Evolutionary conservation across 2,113 vertebrate species (phyloP).

Genomic region (Halichoerus grypus): DNA sequence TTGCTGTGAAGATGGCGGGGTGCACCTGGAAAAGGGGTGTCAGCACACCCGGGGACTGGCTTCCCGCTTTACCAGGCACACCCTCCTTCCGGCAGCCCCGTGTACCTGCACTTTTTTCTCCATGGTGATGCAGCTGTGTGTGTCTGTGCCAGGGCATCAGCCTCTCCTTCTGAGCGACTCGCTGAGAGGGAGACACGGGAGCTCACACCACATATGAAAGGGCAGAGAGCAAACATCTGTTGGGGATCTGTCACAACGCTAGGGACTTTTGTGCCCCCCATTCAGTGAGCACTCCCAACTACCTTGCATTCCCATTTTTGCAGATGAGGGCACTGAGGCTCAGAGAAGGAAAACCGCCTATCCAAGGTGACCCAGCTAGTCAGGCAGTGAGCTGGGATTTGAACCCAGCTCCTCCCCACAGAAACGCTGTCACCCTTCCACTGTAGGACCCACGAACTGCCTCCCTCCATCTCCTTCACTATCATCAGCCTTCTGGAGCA

Average conservation of each 20-base stretch:
- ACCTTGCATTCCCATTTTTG: not conserved
- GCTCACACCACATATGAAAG: not conserved
- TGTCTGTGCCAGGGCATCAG: not conserved
- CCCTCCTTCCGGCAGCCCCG: not conserved
- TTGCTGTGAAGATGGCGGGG: not conserved
- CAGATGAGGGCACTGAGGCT: not conserved
- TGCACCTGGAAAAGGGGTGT: accelerated
- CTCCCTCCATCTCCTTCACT: not conserved
- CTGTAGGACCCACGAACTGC: not conserved
- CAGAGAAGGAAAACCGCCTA: not conserved
- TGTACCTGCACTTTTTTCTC: not conserved
- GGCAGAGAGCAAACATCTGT: not conserved
- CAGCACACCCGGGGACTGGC: not conserved
- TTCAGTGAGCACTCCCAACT: not conserved
- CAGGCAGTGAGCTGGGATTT: not conserved
- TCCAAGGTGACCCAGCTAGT: not conserved
- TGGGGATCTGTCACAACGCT: not conserved
- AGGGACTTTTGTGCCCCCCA: not conserved
- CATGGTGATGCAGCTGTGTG: accelerated
- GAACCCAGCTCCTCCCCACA: not conserved
- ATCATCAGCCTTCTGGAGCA: not conserved
- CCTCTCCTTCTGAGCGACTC: not conserved
- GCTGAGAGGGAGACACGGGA: not conserved
- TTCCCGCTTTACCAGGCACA: not conserved
- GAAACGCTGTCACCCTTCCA: not conserved